Percentiles rank a stretch among this genome's conserved stretches.
phyloP scores from a whole-genome alignment of 2,888 invertebrate species.

The Hofmannophila pseudospretella region DNA sequence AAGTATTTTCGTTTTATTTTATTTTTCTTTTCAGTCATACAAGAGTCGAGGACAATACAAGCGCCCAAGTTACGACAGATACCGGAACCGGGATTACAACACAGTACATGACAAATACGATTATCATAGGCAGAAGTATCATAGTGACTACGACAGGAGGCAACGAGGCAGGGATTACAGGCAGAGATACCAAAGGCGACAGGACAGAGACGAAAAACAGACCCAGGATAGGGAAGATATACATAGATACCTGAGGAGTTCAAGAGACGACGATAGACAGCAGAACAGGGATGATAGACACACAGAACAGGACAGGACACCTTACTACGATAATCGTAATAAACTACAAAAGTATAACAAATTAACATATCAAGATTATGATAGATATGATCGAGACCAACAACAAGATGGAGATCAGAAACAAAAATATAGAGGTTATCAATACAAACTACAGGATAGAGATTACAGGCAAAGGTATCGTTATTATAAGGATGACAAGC shows the following conservation, averaged over 20 bases:
- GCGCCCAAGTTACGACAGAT: neutral
- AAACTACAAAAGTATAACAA: neutral
- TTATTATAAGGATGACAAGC: neutral
- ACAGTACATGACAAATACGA: neutral
- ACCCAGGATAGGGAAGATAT: slow-evolving; percentile 7
- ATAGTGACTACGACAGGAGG: neutral
- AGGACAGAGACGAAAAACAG: neutral
- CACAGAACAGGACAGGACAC: neutral
- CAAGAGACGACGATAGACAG: neutral
- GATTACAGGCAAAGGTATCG: neutral
- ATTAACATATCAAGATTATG: neutral
- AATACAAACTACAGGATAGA: neutral
- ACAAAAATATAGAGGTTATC: neutral
- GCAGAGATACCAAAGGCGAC: neutral
- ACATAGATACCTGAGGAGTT: neutral
- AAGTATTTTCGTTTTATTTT: too few species aligned
- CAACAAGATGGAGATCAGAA: neutral
- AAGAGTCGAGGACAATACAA: neutral
- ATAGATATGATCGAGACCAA: neutral
- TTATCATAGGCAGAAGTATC: neutral
- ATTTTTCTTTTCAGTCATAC: neutral
- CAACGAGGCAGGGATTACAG: neutral
- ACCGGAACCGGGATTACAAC: neutral
- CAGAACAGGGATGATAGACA: neutral
- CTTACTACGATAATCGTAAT: neutral